Conservation (phyloP, 2,888 invertebrate genomes). For the Ligdia adustata region DNA sequence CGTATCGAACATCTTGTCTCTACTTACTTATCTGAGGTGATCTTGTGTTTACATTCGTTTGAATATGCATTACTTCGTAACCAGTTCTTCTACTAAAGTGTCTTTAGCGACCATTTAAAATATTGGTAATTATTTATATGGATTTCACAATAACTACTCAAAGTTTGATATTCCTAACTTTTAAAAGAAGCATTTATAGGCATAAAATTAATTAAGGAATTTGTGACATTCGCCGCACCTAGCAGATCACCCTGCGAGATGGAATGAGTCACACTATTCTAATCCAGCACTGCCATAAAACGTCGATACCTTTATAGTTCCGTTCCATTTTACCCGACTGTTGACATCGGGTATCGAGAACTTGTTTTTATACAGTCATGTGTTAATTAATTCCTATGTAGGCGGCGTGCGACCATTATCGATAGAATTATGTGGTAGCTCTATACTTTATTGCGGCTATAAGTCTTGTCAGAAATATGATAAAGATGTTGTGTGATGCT, state of each 20-base stretch:
- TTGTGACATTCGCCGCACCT: slow-evolving; percentile 57
- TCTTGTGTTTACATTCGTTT: slow-evolving; percentile 21
- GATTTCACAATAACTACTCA: no score
- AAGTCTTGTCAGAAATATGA: slow-evolving; percentile 66
- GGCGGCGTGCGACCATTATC: slow-evolving; percentile 75
- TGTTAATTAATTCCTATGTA: slow-evolving; percentile 81
- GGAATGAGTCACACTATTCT: slow-evolving; percentile 70
- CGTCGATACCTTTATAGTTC: slow-evolving; percentile 69
- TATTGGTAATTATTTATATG: no score
- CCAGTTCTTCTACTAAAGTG: no score
- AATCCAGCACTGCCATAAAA: slow-evolving; percentile 64
- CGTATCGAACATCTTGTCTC: slow-evolving; percentile 30
- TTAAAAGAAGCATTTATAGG: no score
- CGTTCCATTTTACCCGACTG: slow-evolving; percentile 69
- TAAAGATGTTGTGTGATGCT: slow-evolving; percentile 60
- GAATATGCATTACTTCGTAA: slow-evolving; percentile 19
- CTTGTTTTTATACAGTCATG: slow-evolving; percentile 69
- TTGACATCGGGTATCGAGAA: slow-evolving; percentile 70
- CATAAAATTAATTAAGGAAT: slow-evolving; percentile 38
- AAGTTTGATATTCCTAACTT: no score
- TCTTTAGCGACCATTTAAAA: no score
- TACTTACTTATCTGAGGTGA: slow-evolving; percentile 8
- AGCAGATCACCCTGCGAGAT: slow-evolving; percentile 52
- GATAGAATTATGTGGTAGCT: slow-evolving; percentile 78
- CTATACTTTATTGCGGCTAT: slow-evolving; percentile 71